Conservation (phyloP, 2,797 vertebrate species). For the Lophotriccus pileatus region DNA sequence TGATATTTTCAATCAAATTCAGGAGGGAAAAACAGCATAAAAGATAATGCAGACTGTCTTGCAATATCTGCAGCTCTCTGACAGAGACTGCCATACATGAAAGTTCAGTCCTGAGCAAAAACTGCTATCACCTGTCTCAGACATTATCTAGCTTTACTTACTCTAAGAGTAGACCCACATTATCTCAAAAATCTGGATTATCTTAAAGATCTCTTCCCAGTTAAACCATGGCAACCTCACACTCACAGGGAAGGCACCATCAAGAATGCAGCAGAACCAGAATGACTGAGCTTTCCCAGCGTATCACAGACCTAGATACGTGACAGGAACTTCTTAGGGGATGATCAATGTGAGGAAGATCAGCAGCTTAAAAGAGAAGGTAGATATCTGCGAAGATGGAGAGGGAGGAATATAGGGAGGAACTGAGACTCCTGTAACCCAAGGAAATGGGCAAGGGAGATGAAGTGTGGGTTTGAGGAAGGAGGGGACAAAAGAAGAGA, state of each 20-base stretch:
- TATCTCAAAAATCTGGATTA: background rate
- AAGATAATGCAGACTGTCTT: background rate
- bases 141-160: background rate
- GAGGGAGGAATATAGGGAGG: background rate
- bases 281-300: background rate
- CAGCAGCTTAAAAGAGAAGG: background rate
- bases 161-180: background rate
- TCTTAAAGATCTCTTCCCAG: background rate
- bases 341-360: background rate
- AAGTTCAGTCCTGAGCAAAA: background rate
- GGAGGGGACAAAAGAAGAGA: background rate
- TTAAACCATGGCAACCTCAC: background rate
- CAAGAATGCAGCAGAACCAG: background rate
- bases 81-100: background rate
- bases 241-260: background rate
- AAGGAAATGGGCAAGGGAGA: background rate
- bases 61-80: background rate
- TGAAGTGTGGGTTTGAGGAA: background rate
- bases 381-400: background rate
- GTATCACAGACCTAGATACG: background rate
- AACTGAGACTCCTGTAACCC: background rate
- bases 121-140: background rate
- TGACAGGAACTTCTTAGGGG: background rate
- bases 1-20: background rate
- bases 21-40: background rate